These are phyloP conservation scores for Lepetodrilus schrolli DNA, from an alignment of 2,888 invertebrate species.

Conservation along the genomic window DNA sequence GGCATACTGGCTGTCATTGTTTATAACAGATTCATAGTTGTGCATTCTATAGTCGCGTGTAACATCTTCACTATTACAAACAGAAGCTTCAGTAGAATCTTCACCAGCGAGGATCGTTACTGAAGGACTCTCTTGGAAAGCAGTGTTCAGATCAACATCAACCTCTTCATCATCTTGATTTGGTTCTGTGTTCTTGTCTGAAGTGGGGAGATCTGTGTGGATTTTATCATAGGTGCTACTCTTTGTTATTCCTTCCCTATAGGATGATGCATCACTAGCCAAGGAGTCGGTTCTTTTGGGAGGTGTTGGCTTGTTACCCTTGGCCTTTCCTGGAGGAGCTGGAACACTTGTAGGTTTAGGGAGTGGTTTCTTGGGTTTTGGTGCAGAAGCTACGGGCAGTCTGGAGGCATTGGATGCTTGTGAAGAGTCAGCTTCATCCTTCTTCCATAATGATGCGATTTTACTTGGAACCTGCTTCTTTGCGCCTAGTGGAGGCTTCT, in stretches of 20 bases:
- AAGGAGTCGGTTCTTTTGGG: constrained; percentile 42
- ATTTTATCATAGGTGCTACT: constrained; percentile 75
- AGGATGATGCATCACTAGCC: constrained; percentile 29
- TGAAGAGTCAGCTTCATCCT: constrained; percentile 76
- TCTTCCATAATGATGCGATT: constrained; percentile 87
- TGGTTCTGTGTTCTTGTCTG: background rate
- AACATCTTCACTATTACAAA: background rate
- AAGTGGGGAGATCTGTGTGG: constrained; percentile 37
- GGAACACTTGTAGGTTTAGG: constrained; percentile 33
- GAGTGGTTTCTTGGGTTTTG: background rate
- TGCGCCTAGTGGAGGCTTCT: constrained; percentile 37
- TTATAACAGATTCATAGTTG: constrained; percentile 3
- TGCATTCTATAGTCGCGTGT: background rate
- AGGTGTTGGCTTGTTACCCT: constrained; percentile 29
- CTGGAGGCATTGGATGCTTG: constrained; percentile 44
- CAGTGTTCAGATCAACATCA: background rate
- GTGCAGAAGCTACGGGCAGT: constrained; percentile 47
- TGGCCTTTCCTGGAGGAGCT: constrained; percentile 26
- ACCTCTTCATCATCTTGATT: background rate
- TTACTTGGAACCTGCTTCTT: constrained; percentile 79
- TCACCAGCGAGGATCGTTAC: constrained; percentile 1
- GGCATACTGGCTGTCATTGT: background rate
- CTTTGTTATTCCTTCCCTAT: constrained; percentile 59
- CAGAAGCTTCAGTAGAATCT: background rate
- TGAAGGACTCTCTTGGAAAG: constrained; percentile 3